Conservation (phyloP, 2,888 invertebrate genomes). For the Electrophaes corylata region DNA sequence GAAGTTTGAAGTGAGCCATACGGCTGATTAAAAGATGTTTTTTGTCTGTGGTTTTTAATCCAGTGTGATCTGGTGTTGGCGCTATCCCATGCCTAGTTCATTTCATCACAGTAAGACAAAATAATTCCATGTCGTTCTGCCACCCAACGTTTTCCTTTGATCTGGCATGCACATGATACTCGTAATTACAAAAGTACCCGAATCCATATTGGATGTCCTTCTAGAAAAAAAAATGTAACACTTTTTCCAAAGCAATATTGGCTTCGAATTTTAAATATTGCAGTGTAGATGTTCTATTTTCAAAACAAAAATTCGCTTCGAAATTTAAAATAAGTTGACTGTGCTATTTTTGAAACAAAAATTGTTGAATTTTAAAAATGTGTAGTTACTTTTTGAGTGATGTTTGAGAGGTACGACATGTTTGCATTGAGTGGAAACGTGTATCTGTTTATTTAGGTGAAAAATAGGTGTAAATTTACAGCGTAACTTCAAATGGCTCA, state of each 20-base stretch:
- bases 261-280: neutral
- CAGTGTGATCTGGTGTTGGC: neutral
- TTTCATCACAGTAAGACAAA: constrained; percentile 27
- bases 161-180: constrained; percentile 16
- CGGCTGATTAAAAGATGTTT: too few species aligned
- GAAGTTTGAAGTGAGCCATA: too few species aligned
- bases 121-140: constrained; percentile 31
- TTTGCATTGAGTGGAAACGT: neutral
- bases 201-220: neutral
- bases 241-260: neutral
- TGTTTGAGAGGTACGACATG: neutral
- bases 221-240: neutral
- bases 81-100: constrained; percentile 13
- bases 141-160: constrained; percentile 25
- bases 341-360: too few species aligned
- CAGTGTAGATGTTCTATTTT: too few species aligned
- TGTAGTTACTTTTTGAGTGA: neutral
- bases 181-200: constrained; percentile 18
- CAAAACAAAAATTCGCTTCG: too few species aligned
- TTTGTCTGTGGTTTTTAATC: neutral
- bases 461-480: too few species aligned
- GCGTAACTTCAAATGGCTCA: too few species aligned
- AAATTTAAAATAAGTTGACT: too few species aligned
- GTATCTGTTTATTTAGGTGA: neutral
- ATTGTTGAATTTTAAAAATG: too few species aligned